These are phyloP conservation scores for Metellina segmentata DNA, from an alignment of 2,888 invertebrate genomes.

Conservation along the genomic window DNA sequence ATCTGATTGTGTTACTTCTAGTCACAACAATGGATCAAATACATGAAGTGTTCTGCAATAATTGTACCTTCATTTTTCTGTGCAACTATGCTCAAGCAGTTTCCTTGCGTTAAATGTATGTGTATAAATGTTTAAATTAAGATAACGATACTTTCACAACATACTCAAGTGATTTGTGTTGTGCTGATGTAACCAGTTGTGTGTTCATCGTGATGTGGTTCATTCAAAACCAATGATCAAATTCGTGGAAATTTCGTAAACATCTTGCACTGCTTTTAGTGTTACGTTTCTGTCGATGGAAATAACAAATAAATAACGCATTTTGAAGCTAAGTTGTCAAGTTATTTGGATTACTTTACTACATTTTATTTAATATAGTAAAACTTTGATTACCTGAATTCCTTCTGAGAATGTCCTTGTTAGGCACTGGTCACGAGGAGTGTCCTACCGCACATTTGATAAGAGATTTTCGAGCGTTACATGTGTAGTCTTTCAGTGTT, in stretches of 20 bases:
- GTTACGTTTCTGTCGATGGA: background rate
- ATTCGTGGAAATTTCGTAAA: background rate
- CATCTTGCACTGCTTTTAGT: background rate
- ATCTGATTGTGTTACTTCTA: constrained; percentile 19
- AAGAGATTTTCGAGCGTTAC: too few relatives aligned
- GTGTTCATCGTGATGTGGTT: background rate
- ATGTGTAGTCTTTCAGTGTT: too few relatives aligned
- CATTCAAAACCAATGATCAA: background rate
- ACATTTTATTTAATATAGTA: too few relatives aligned
- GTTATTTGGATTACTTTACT: too few relatives aligned
- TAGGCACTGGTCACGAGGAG: too few relatives aligned
- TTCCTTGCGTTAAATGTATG: background rate
- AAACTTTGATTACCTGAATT: too few relatives aligned
- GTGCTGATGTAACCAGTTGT: background rate
- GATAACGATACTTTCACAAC: background rate
- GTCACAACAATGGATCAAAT: constrained; percentile 19
- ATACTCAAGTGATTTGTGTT: background rate
- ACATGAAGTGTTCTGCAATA: background rate
- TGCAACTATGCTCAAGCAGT: background rate
- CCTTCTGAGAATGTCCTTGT: too few relatives aligned
- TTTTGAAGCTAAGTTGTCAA: background rate
- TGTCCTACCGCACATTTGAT: too few relatives aligned
- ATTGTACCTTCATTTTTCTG: background rate
- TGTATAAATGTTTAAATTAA: background rate
- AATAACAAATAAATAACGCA: background rate